Evolutionary conservation across 37 sponge, comb jelly and placozoan genomes (phyloP), one percentile per base, ranked within the genome.

Genomic region (Agelas oroides): DNA sequence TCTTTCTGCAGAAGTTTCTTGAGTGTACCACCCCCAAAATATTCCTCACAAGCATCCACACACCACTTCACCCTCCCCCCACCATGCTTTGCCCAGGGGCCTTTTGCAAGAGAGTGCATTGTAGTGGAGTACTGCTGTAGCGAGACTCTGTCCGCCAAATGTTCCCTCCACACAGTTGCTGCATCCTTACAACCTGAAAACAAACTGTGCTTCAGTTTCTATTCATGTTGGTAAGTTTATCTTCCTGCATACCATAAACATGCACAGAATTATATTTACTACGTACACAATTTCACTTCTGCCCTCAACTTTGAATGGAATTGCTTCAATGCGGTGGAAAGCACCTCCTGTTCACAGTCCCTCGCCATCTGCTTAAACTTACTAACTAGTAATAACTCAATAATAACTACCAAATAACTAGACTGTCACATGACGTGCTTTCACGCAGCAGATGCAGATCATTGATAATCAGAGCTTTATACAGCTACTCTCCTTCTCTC

Each of bases 1-100:
- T 94, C 91, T 46, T 94, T 94, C 40, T 24, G 39, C 38, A 94
- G 52, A 25, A 82, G 54, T 65, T 76, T 82, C 24, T 37, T 41
- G 1, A 94, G 75, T 1, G 57, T 78, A 5, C 77, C 74, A 17
- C 80, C 80, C 0, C 14, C 35, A 65, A 84, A 94, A 66, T 94
- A 94, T 46, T 91, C 85, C 27, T 71, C 63, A 61, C 79, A 80
- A 2, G 58, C 52, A 15, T 86, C 85, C 55, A 75, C 72, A 69
- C 92, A 91, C 95, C 95, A 94, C 11, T 28, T 33, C 8, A 94
- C 91, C 34, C 95, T 66, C 24, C 76, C 71, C 1, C 68, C 55
- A 25, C 67, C 84, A 54, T 74, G 62, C 32, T 84, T 36, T 33
- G 40, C 21, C 95, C 95, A 94, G 3, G 60, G 65, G 15, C 68